Percentiles rank a stretch among this genome's conserved stretches.
These are phyloP conservation scores for Sakesphorus luctuosus DNA, from an alignment of 2,113 vertebrate genomes.

Conservation along the genomic window DNA sequence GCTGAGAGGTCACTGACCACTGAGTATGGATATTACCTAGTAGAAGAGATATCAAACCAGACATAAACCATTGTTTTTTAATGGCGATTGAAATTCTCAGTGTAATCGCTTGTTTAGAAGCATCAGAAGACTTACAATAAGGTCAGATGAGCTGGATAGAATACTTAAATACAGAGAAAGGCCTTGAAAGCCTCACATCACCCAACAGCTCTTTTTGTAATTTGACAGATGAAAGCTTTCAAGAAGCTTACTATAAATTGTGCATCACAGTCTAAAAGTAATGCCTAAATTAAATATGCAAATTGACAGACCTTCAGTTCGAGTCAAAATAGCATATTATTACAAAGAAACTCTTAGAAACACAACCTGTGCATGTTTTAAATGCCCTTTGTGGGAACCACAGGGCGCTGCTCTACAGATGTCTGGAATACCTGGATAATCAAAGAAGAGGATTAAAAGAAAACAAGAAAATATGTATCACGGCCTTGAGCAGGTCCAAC, in stretches of 20 bases:
- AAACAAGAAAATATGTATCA: too few species aligned
- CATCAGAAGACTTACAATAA: background rate
- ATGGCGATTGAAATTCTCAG: background rate
- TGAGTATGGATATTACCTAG: background rate
- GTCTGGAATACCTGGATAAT: too few species aligned
- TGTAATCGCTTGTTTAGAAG: background rate
- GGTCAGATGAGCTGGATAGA: background rate
- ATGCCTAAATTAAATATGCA: background rate
- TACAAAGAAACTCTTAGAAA: background rate
- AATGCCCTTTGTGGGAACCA: background rate
- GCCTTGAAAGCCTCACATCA: background rate
- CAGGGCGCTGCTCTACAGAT: too few species aligned
- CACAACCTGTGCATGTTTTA: background rate
- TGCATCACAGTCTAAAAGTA: background rate
- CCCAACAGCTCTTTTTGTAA: background rate
- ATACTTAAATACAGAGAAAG: background rate
- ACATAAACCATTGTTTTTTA: background rate
- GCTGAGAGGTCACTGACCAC: background rate
- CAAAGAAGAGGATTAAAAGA: too few species aligned
- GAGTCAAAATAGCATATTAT: background rate
- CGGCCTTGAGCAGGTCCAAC: too few species aligned
- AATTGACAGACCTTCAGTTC: background rate
- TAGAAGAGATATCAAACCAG: background rate
- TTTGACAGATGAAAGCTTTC: background rate
- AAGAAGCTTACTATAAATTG: background rate